A percentile compares a stretch with the other conserved stretches of the same genome.
These are phyloP conservation scores for Eumaeus atala DNA, from an alignment of 1,140 invertebrate genomes.

Conservation along the genomic window DNA sequence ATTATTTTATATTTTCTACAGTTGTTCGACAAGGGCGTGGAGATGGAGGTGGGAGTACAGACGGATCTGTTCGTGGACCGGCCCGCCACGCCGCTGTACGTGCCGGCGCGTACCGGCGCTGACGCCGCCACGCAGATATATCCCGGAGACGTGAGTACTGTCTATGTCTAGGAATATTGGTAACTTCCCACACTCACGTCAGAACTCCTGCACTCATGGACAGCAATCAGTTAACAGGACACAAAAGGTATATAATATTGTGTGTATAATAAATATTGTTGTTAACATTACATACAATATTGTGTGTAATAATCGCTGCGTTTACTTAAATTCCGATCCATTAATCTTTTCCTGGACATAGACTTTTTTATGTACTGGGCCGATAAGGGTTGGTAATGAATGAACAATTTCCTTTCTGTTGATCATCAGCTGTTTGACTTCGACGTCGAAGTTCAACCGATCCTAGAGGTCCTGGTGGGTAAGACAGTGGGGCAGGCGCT, in stretches of 20 bases:
- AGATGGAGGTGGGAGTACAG: constrained; percentile 85
- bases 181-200: too few relatives aligned
- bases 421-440: constrained; percentile 89
- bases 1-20: constrained; percentile 32
- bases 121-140: constrained; percentile 90
- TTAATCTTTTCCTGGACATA: too few relatives aligned
- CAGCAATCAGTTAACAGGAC: too few relatives aligned
- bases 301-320: too few relatives aligned
- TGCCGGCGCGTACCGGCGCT: constrained; percentile 84
- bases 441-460: constrained; percentile 90
- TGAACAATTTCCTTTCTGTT: constrained; percentile 20
- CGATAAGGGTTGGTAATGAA: too few relatives aligned
- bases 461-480: constrained; percentile 90
- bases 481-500: constrained; percentile 91
- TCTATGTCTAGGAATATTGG: too few relatives aligned
- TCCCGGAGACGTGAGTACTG: constrained; percentile 84
- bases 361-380: too few relatives aligned
- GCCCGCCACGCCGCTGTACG: constrained; percentile 82
- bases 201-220: too few relatives aligned
- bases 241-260: too few relatives aligned
- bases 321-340: too few relatives aligned
- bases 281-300: too few relatives aligned
- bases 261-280: too few relatives aligned
- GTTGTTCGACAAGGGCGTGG: constrained; percentile 81
- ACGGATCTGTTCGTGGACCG: constrained; percentile 90